Conservation (phyloP, 2,113 vertebrate species). For the Physeter macrocephalus region DNA sequence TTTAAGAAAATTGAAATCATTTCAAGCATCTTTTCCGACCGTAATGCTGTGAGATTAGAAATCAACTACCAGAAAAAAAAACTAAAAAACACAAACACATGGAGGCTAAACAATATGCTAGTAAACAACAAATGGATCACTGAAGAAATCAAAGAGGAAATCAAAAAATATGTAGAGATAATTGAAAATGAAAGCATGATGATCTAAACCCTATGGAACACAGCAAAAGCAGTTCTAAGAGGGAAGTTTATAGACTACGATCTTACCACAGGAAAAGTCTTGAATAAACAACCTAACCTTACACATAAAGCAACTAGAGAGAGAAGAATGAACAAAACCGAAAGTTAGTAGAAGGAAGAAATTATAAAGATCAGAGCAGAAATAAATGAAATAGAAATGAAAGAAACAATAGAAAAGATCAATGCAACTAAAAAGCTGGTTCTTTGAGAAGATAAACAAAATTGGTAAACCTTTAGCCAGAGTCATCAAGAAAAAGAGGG, state of each 20-base stretch:
- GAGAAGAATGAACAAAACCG: background rate
- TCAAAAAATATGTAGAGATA: background rate
- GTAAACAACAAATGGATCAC: background rate
- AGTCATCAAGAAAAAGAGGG: background rate
- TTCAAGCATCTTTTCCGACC: background rate
- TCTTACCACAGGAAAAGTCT: background rate
- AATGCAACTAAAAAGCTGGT: background rate
- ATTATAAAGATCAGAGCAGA: background rate
- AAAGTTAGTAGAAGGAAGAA: background rate
- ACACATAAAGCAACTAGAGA: background rate
- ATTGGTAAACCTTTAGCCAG: background rate
- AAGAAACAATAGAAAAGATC: background rate
- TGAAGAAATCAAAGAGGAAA: background rate
- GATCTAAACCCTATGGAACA: background rate
- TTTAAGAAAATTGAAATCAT: background rate
- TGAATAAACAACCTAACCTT: background rate
- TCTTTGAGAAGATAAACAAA: background rate
- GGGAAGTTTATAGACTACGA: background rate
- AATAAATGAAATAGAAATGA: background rate
- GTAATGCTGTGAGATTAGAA: background rate
- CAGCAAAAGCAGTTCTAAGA: background rate
- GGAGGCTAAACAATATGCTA: background rate
- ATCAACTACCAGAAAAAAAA: background rate
- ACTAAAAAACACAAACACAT: background rate
- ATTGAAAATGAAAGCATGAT: background rate